Conservation (phyloP, 2,888 invertebrate genomes). For the Drosophila cracens region DNA sequence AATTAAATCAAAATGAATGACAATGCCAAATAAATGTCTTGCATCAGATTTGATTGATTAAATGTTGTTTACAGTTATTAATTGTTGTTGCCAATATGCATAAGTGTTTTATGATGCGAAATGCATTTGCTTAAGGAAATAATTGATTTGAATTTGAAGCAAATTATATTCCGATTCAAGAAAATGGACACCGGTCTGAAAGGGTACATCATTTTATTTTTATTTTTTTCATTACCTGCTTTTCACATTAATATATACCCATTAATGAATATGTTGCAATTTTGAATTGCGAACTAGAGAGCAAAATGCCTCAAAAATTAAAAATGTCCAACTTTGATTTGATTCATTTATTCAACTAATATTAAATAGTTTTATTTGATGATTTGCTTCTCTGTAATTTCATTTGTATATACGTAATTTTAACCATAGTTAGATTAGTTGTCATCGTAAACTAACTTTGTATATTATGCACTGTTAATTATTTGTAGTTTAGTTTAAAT, state of each 20-base stretch:
- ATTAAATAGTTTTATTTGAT: slow-evolving; percentile 71
- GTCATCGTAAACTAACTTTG: slow-evolving; percentile 36
- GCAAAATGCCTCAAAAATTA: not conserved
- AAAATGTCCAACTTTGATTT: slow-evolving; percentile 14
- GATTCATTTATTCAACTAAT: slow-evolving; percentile 68
- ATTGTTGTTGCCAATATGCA: slow-evolving; percentile 15
- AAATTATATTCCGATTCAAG: not conserved
- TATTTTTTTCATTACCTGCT: not conserved
- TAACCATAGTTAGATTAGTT: slow-evolving; percentile 34
- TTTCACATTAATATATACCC: not conserved
- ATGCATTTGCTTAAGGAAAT: not conserved
- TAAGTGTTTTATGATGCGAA: slow-evolving; percentile 16
- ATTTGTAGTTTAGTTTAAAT: slow-evolving; percentile 35
- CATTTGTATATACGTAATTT: slow-evolving; percentile 61
- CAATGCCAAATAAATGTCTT: slow-evolving; percentile 19
- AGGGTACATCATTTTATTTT: no score
- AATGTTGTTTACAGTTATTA: slow-evolving; percentile 11
- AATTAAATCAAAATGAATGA: slow-evolving; percentile 23
- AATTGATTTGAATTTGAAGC: not conserved
- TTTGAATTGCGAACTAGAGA: not conserved
- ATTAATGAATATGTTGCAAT: not conserved
- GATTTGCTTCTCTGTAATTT: slow-evolving; percentile 61
- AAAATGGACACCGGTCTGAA: not conserved
- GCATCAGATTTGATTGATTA: slow-evolving; percentile 26
- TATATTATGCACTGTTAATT: slow-evolving; percentile 56